Evolutionary conservation across 2,797 vertebrate species (phyloP), one percentile per base, ranked within the genome.

Genomic region (Ambastaia sidthimunki): DNA sequence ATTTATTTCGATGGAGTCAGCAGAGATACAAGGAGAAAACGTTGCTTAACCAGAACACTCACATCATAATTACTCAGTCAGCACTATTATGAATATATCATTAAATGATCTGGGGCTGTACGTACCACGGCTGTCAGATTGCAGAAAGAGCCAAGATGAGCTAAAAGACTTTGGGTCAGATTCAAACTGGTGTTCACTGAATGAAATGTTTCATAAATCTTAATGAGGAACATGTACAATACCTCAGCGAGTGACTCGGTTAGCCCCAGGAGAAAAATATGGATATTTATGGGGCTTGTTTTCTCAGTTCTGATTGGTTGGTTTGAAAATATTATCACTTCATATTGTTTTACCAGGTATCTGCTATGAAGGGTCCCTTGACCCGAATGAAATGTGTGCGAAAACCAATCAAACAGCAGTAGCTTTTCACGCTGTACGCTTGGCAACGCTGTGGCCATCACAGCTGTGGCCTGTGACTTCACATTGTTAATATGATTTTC

Each of bases 401-500:
- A 84, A 66, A 89, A 89, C 87, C 84, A 91, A 88, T 89, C 83
- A 84, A 83, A 81, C 21, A 41, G 72, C 23, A 44, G 74, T 77
- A 50, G 80, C 76, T 78, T 82, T 78, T 69, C 2, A 75, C 89
- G 89, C 90, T 89, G 91, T 88, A 88, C 87, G 87, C 84, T 76
- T 9, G 70, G 67, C 11, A 6, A 47, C 11, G 70, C 82, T 78
- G 85, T 80, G 70, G 71, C 85, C 63, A 10, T 18, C 74, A 23
- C 89, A 89, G 91, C 89, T 91, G 90, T 90, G 87, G 87, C 86
- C 83, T 85, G 83, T 82, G 87, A 84, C 86, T 89, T 83, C 71
- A 87, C 85, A 73, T 71, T 21, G 66, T 84, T 91, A 91, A 91
- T 89, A 88, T 44, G 77, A 90, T 89, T 89, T 84, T 73, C 77